A percentile compares a stretch with the other conserved stretches of the same genome.
phyloP scores from a whole-genome alignment of 2,888 invertebrate genomes.

The Nowickia ferox region DNA sequence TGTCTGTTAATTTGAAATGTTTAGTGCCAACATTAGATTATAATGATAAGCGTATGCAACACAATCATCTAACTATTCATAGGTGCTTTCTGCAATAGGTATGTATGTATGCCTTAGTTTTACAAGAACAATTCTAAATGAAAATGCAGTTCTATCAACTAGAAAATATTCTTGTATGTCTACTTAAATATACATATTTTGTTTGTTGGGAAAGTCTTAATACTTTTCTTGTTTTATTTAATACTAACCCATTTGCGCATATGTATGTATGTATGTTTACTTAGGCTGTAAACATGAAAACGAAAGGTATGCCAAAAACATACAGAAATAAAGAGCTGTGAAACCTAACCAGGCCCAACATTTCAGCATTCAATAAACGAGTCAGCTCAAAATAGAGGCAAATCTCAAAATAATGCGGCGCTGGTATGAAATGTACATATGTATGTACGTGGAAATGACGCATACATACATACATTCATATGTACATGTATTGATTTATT shows the following conservation, averaged over 20 bases:
- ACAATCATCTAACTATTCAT: no score
- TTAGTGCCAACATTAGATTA: no score
- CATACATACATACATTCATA: constrained; percentile 2
- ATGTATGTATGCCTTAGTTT: no score
- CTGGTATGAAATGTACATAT: constrained; percentile 15
- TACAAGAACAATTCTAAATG: no score
- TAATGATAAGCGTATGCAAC: no score
- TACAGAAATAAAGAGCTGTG: constrained; percentile 60
- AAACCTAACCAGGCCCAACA: constrained; percentile 71
- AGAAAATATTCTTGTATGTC: no score
- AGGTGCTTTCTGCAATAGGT: no score
- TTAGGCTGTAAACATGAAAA: constrained; percentile 31
- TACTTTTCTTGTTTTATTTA: constrained; percentile 35
- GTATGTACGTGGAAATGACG: no score
- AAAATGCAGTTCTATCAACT: no score
- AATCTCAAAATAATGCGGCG: constrained; percentile 8
- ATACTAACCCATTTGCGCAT: not conserved
- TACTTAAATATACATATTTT: not conserved
- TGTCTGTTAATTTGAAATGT: not conserved
- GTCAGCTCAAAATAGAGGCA: constrained; percentile 38
- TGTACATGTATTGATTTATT: not conserved
- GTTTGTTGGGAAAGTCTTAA: constrained; percentile 44
- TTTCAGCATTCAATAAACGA: constrained; percentile 57
- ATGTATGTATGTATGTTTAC: not conserved
- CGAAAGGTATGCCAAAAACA: constrained; percentile 62